phyloP scores from a whole-genome alignment of 2,888 invertebrate species.

The Habroteleia sp. region DNA sequence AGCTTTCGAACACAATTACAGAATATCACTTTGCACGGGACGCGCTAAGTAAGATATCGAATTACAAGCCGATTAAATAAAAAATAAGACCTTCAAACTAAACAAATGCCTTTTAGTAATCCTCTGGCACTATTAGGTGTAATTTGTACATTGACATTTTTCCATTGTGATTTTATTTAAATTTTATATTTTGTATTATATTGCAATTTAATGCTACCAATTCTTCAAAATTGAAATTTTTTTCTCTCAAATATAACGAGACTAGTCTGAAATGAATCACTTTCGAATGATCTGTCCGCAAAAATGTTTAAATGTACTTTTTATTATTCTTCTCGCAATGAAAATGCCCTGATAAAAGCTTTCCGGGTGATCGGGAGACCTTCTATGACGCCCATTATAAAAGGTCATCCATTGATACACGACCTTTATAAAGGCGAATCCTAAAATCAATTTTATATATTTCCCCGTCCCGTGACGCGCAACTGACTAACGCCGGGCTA shows the following conservation, averaged over 20 bases:
- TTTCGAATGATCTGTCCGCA: constrained; percentile 20
- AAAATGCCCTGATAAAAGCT: constrained; percentile 36
- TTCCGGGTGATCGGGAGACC: constrained; percentile 22
- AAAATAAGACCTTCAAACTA: no score
- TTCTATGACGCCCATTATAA: constrained; percentile 19
- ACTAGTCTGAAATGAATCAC: constrained; percentile 11
- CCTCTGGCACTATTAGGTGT: no score
- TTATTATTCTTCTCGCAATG: constrained; percentile 10
- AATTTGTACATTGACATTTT: no score
- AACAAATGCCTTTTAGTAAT: no score
- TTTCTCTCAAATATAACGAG: constrained; percentile 3
- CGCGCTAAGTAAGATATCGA: background rate
- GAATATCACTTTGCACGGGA: constrained; percentile 10
- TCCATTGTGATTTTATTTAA: no score
- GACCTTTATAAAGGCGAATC: constrained; percentile 28
- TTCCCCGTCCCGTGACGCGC: background rate
- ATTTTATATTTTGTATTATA: no score
- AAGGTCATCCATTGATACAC: constrained; percentile 37
- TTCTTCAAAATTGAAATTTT: background rate
- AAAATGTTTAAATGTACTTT: constrained; percentile 33
- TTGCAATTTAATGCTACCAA: background rate
- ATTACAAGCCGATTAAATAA: background rate
- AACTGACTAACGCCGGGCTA: constrained; percentile 1
- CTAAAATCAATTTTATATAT: constrained; percentile 24
- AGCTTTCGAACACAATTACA: constrained; percentile 20